Percentiles rank a stretch among this genome's conserved stretches.
Evolutionary conservation across 2,113 vertebrate genomes (phyloP).

Genomic region (Craseonycteris thonglongyai): DNA sequence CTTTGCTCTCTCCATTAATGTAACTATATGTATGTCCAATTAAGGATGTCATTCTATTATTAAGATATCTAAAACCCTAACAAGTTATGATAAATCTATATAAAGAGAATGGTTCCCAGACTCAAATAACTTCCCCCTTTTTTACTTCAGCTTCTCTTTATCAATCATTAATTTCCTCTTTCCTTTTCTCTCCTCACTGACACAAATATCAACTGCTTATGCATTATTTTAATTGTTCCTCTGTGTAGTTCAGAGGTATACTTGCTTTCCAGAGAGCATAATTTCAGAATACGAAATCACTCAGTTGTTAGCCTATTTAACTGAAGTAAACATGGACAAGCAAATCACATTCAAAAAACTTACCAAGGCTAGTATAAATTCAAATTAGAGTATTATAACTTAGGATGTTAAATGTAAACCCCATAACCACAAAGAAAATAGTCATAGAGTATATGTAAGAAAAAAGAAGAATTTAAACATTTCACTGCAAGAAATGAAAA

Average conservation of each 20-base stretch:
- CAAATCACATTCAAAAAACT: not conserved
- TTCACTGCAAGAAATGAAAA: not conserved
- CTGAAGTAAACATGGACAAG: conserved; percentile 17
- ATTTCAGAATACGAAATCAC: conserved; percentile 16
- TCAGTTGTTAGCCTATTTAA: conserved; percentile 29
- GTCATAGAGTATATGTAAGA: not conserved
- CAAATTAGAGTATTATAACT: not conserved
- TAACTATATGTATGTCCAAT: conserved; percentile 6
- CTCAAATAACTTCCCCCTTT: not conserved
- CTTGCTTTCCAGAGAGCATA: not conserved
- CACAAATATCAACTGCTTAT: not conserved
- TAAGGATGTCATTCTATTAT: not conserved
- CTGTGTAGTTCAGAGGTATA: not conserved
- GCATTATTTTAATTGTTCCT: not conserved
- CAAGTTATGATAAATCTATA: not conserved
- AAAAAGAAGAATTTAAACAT: not conserved
- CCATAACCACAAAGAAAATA: not conserved
- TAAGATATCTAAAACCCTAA: not conserved
- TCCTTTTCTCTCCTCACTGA: not conserved
- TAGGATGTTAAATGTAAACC: not conserved
- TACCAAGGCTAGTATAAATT: no score
- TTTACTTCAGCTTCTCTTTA: not conserved
- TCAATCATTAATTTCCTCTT: not conserved
- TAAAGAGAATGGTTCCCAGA: not conserved
- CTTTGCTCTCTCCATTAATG: not conserved